Base-by-base conservation (phyloP, 2,888 invertebrate genomes). In the Acronicta alni region DNA sequence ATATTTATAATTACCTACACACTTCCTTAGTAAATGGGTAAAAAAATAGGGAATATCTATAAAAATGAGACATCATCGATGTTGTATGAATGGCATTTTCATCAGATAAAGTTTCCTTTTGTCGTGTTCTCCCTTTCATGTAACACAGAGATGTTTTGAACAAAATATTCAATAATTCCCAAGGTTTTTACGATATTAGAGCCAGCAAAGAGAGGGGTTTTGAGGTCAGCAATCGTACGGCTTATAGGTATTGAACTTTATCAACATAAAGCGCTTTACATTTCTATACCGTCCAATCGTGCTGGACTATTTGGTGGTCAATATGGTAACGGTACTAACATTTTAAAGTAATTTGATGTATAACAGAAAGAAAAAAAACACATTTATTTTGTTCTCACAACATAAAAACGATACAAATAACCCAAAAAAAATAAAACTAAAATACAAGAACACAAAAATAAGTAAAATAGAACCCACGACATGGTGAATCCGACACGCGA, bases 151-250 rank as follows among this genome's bases (percentile, higher is more conserved):
- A 39, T 17, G n/a, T 41, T 52, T 56, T 49, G 32, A 70, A 49
- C 18, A 35, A 49, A 46, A 66, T 57, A 49, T 70, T 70, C 12
- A 67, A 62, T 62, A 37, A 46, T 51, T 57, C 39, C 26, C 17
- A 43, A 56, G 46, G 41, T 46, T 71, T 66, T 58, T 58, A 44
- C 20, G 42, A 66, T 52, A 66, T 53, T 57, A 46, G 17, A 49
- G 14, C 32, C 38, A 20, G 43, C 52, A 53, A 47, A 49, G 52
- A 30, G 32, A 42, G 39, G 45, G 52, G 45, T 14, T 55, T 61
- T 54, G 17, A 66, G 51, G 42, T 41, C 48, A 66, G 48, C 54
- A 66, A 47, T n/a, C n/a, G n/a, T n/a, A 30, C 51, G 60, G 59
- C 49, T 14, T 59, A 52, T 44, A 16, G 38, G 26, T 54, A 48